phyloP scores from a whole-genome alignment of 2,113 vertebrate species.

The Albula goreensis region DNA sequence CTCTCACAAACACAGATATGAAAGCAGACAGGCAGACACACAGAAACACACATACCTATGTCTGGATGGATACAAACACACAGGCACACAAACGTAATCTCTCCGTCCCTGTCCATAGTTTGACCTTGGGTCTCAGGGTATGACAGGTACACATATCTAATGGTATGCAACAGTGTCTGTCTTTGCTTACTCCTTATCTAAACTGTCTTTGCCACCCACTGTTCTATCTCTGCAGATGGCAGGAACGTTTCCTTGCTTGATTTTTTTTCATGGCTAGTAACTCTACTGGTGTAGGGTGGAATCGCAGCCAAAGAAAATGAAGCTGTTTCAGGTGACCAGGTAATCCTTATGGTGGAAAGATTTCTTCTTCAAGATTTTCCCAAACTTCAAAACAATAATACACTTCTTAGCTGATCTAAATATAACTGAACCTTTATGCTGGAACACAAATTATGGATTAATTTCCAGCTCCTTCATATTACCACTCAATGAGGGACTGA shows the following conservation, averaged over 20 bases:
- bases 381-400: too few species aligned
- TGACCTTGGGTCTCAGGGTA: background rate
- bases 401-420: too few species aligned
- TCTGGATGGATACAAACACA: background rate
- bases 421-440: too few species aligned
- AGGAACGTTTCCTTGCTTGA: background rate
- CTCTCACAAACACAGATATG: background rate
- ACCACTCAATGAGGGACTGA: too few species aligned
- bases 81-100: background rate
- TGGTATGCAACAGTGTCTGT: background rate
- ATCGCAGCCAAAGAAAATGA: too few species aligned
- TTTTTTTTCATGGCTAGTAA: background rate
- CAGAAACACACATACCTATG: background rate
- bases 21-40: background rate
- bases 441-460: too few species aligned
- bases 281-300: too few species aligned
- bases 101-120: background rate
- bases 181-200: constrained; percentile 6
- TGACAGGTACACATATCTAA: background rate
- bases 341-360: too few species aligned
- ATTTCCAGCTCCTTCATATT: too few species aligned
- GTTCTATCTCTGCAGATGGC: background rate
- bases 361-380: too few species aligned
- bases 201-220: constrained; percentile 1
- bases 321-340: too few species aligned